Percentiles rank a stretch among this genome's conserved stretches.
phyloP scores from a whole-genome alignment of 1,140 invertebrate species.

The Formica selysi region DNA sequence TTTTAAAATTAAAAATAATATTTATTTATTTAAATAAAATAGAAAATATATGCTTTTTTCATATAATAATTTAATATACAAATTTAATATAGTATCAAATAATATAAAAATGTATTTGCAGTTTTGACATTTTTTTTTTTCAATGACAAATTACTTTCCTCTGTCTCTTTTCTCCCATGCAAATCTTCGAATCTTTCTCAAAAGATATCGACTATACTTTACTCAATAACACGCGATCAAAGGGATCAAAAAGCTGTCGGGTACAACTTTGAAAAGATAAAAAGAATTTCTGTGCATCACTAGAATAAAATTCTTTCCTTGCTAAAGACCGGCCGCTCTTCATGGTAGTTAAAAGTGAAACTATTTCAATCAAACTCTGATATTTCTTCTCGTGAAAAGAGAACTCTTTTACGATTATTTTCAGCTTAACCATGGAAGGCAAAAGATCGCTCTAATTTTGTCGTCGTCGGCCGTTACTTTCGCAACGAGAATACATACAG shows the following conservation, averaged over 20 bases:
- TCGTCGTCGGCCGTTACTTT: slow-evolving; percentile 13
- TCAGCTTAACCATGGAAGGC: not conserved
- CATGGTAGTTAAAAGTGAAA: slow-evolving; percentile 28
- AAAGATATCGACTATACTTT: not conserved
- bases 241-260: not conserved
- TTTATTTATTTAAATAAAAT: not conserved
- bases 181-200: not conserved
- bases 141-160: not conserved
- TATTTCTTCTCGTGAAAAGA: not conserved
- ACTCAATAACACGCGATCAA: not conserved
- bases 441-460: slow-evolving; percentile 11
- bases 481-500: not conserved
- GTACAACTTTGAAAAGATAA: not conserved
- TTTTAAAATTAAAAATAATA: not conserved
- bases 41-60: no score
- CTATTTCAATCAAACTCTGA: slow-evolving; percentile 38
- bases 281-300: not conserved
- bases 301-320: not conserved
- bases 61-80: no score
- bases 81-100: no score
- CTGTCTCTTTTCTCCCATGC: not conserved
- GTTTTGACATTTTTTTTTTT: not conserved
- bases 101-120: not conserved
- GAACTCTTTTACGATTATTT: slow-evolving; percentile 37
- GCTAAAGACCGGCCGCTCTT: not conserved